Base-by-base conservation (phyloP, 1,140 invertebrate species). In the Scaptodrosophila lebanonensis region DNA sequence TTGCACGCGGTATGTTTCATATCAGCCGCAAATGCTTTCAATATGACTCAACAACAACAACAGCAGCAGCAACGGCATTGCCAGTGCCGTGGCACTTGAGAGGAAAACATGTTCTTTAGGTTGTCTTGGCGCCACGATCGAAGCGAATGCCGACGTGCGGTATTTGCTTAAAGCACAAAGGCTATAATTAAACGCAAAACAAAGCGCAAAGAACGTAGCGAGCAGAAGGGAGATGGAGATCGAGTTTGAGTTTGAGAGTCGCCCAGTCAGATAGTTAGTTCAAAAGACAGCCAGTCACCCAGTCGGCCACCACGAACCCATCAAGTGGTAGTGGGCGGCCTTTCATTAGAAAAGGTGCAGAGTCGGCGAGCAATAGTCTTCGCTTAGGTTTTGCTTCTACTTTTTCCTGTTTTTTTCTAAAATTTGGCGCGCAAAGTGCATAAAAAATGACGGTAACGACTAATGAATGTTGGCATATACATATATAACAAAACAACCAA, bases 71-170 rank as follows among this genome's bases (percentile, higher is more conserved):
- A 35, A 60, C 65, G n/a, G 47, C 45, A 49, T 66, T 66, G 43
- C 65, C 51, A 33, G 36, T 39, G 25, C 50, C 63, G 63, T n/a
- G 71, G 64, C 75, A 79, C 73, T 79, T 79, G 73, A 82, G 75
- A 70, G 66, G 61, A 75, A 82, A 82, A 75, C 75, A 79, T 79
- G 75, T 79, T 79, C 75, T 75, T 73, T 76, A 73, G 73, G 70
- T 69, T 75, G 82, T 82, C 75, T 82, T 82, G 75, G 75, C 75
- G 75, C 75, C 75, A 83, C 75, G 75, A 82, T 82, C 75, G 66
- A 62, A 64, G 63, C 50, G 43, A 15, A 43, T 66, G 43, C 40
- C 47, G 66, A 48, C 73, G 65, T 65, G 70, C 70, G 65, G 71
- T 69, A 75, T 75, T 75, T 75, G 70, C 71, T 75, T 30, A 60